Evolutionary conservation across 2,888 invertebrate genomes (phyloP), one percentile per base, ranked within the genome.

Genomic region (Augiades crinisus): DNA sequence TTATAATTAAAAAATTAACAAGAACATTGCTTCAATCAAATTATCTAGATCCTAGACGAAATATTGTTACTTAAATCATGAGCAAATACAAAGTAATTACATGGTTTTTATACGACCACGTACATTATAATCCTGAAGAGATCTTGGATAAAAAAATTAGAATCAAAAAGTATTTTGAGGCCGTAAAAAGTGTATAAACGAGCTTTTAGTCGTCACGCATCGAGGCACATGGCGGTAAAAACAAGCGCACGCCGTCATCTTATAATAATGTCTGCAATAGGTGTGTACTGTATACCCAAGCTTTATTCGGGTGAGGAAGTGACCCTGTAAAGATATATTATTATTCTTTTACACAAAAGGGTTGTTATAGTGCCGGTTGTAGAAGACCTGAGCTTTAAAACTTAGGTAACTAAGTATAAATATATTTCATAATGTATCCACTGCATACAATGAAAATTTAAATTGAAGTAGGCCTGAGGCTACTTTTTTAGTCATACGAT

Each of bases 131-230:
- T 53, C 27, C 47, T 45, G 43, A 27, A 54, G 27, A 52, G 41
- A 49, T 41, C 34, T 41, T 33, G 33, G 5, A 34, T 34, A 34
- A 40, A 49, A 36, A 41, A 50, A 41, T 19, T 36, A 14, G n/a
- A n/a, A n/a, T n/a, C n/a, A n/a, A n/a, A n/a, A n/a, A n/a, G 13
- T 50, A 43, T 43, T 50, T 50, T 21, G 43, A 43, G 50, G 43
- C 21, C 27, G 50, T 36, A 84, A 84, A 75, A 85, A 86, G 79
- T 78, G 75, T 78, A 76, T 82, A 82, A 82, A 84, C 78, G 83
- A 85, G 81, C 83, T 83, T 87, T 86, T 81, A 79, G 78, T 75
- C 75, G 83, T 84, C 74, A 86, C 82, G 87, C 72, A 81, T 68
- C 70, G 70, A 65, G 67, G 80, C 73, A 67, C 71, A 67, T 64